Evolutionary conservation across 2,888 invertebrate species (phyloP), one percentile per base, ranked within the genome.

Genomic region (Drosophila borealis): DNA sequence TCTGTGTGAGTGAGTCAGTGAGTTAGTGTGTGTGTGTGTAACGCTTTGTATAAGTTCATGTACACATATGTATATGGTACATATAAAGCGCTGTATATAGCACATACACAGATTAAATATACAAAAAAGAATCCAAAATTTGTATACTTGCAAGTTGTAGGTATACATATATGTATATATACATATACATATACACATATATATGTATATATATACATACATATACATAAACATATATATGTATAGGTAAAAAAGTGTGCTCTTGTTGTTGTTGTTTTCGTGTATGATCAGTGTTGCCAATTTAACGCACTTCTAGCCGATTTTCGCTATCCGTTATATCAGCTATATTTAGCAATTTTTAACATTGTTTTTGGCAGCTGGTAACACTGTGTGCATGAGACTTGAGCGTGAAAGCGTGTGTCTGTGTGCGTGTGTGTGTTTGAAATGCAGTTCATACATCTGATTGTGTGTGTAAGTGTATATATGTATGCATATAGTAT

Each of bases 1-100:
- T 88, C 72, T 75, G 56, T 65, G 45, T 68, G 55, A 68, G 37
- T 53, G 51, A 42, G 49, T 59, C 44, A 49, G 46, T 44, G 45
- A 29, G 29, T 29, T 8, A 29, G 6, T 60, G 60, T 53, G 36
- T 60, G 36, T 64, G 25, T 57, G 57, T 54, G 45, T 48, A 41
- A 56, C 42, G 50, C 37, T 39, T 50, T 41, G 45, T 39, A 34
- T 21, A 21, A n/a, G 14, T 9, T 14, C 14, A 17, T 29, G 10
- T 37, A 50, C 9, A 36, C 9, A 51, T 25, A 36, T 45, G 11
- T 25, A 10, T 17, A 37, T 36, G 25, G 29, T 19, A 39, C 10
- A 33, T 33, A 21, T 33, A 41, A 11, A 49, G 50, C 56, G 45
- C 36, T 44, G 19, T 37, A 44, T 64, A 37, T 29, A 55, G 2